Evolutionary conservation across 2,113 vertebrate genomes (phyloP).

Genomic region (Dendropsophus ebraccatus): DNA sequence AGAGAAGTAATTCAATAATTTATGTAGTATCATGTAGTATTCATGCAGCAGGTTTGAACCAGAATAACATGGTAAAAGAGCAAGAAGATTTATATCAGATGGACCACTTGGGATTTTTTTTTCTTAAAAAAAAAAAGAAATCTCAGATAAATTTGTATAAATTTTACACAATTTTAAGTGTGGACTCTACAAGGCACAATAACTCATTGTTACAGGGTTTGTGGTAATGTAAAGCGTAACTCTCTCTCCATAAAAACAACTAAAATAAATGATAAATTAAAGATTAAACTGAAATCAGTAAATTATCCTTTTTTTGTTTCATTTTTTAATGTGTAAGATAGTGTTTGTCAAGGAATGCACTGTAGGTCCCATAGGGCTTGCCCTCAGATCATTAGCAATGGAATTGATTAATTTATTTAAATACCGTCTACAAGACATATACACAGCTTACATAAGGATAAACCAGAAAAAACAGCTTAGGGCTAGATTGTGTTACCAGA

Average conservation of each 20-base stretch:
- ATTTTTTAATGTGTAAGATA: not conserved
- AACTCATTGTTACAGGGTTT: no score
- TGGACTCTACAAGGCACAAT: no score
- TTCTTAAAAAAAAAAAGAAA: no score
- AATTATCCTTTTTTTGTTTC: no score
- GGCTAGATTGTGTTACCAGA: constrained; percentile 21
- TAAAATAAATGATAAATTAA: no score
- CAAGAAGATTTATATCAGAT: not conserved
- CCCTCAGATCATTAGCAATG: not conserved
- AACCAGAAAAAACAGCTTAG: constrained; percentile 17
- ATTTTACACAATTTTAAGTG: no score
- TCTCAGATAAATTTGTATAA: no score
- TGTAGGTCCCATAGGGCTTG: not conserved
- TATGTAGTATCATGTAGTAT: no score
- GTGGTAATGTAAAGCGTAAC: no score
- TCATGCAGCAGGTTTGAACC: not conserved
- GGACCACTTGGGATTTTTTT: not conserved
- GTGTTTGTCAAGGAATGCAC: not conserved
- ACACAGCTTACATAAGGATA: constrained; percentile 23
- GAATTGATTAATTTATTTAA: constrained; percentile 26
- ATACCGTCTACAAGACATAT: constrained; percentile 1
- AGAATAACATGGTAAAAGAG: not conserved
- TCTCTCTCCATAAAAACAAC: no score
- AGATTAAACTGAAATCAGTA: no score
- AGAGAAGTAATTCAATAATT: not conserved